Evolutionary conservation across 2,888 invertebrate genomes (phyloP), one percentile per base, ranked within the genome.

Genomic region (Leptinotarsa peninsularis): DNA sequence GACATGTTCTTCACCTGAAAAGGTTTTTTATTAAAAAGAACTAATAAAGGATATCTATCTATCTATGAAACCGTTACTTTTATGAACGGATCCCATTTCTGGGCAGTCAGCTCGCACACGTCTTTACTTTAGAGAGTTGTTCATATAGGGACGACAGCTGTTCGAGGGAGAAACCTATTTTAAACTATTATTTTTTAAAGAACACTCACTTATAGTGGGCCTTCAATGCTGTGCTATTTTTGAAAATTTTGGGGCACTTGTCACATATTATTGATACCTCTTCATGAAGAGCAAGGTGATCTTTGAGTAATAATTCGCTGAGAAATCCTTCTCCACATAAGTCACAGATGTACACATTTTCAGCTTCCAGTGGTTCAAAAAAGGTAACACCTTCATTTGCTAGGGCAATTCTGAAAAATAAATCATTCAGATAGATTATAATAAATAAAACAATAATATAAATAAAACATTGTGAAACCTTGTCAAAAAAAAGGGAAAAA

Each of bases 221-320:
- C 17, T 73, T 76, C 14, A 77, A 70, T 5, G 73, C 73, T n/a
- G 73, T 68, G 18, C 66, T 72, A 49, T 73, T 78, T 49, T 77
- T 77, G 63, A 80, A 80, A 52, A 80, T 49, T 67, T 78, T 78
- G 14, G 75, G 73, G 58, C 80, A 80, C 52, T 76, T 76, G 43
- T 76, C 76, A 49, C 76, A 76, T 68, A 76, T 76, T 66, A 76
- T 71, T 50, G 73, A 67, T 33, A 74, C 56, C 18, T 78, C 74
- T 66, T 67, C 78, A 58, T 80, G 80, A 14, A 69, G 17, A 14
- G 54, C 23, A 52, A 76, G 72, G 52, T 80, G 80, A 52, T 68
- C 52, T 17, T 77, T 72, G 49, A 78, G 71, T 43, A 70, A 18
- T 7, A 50, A n/a, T 13, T 67, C 33, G 15, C 72, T 74, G 10